These are phyloP conservation scores for Lapara coniferarum DNA, from an alignment of 2,888 invertebrate species.

Conservation along the genomic window DNA sequence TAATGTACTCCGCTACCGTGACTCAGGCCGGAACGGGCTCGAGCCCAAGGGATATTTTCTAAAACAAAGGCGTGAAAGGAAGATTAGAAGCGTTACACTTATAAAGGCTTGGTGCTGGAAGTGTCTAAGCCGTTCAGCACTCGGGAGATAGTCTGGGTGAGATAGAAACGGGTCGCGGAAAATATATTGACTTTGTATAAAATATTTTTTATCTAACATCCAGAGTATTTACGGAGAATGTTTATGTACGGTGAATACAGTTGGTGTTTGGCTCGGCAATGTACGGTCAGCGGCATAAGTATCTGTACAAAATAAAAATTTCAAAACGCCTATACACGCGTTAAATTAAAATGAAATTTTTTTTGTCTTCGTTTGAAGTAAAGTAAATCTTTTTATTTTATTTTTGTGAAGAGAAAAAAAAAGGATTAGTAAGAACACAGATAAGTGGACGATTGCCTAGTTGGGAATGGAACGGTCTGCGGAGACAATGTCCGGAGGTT, in stretches of 20 bases:
- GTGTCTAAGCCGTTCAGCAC: constrained; percentile 55
- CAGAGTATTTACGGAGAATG: neutral
- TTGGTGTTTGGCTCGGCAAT: constrained; percentile 21
- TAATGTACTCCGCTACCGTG: constrained; percentile 66
- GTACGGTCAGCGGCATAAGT: too few relatives aligned
- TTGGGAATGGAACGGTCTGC: too few relatives aligned
- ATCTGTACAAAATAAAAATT: too few relatives aligned
- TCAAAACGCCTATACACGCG: too few relatives aligned
- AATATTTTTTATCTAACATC: constrained; percentile 17
- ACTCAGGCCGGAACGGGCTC: constrained; percentile 44
- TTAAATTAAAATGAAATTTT: too few relatives aligned
- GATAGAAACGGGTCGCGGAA: constrained; percentile 41
- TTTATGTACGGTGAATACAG: constrained; percentile 9
- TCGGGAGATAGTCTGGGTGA: constrained; percentile 52
- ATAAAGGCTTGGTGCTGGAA: constrained; percentile 55
- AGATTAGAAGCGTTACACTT: constrained; percentile 70
- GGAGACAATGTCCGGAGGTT: too few relatives aligned
- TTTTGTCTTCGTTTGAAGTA: too few relatives aligned
- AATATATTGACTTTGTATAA: constrained; percentile 38
- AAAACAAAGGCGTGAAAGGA: constrained; percentile 71
- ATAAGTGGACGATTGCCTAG: too few relatives aligned
- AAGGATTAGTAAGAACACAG: too few relatives aligned
- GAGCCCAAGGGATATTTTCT: constrained; percentile 64
- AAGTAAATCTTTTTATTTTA: too few relatives aligned
- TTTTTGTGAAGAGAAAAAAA: too few relatives aligned